Evolutionary conservation across 1,140 invertebrate species (phyloP), one percentile per base, ranked within the genome.

Genomic region (Macrosteles quadrilineatus): DNA sequence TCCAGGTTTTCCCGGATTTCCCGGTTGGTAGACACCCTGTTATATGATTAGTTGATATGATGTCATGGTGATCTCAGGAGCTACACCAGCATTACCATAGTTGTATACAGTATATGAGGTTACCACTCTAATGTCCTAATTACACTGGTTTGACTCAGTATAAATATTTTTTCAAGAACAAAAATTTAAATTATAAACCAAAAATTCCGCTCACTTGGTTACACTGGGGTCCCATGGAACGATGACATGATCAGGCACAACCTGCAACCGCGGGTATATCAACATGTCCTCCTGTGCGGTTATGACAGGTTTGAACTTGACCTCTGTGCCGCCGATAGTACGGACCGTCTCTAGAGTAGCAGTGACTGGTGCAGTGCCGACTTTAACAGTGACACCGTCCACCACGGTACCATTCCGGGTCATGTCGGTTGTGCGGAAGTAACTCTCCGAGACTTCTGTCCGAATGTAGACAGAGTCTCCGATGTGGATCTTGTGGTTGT

Each of bases 321-420:
- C 71, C 83, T 81, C 72, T 78, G 73, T 75, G 21, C 72, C 40
- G 32, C 29, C 79, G 78, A 74, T 80, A 76, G 55, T 80, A 83
- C 79, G 21, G 50, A 84, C 82, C 14, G 80, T 80, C 59, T 81
- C 77, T 23, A 88, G 79, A 21, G 78, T 79, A 25, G 88, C 87
- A 72, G 83, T 81, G 1, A 94, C 84, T 36, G 80, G 77, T 6
- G 86, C 88, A 50, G 83, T 81, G 17, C 91, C 91, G 63, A 83
- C 84, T 71, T 83, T 79, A 1, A 87, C 77, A 9, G 91, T 86
- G 67, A 84, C 79, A 3, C 91, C 91, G 45, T 84, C 79, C 68
- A 91, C 80, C 75, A 89, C 88, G 40, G 90, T 92, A 17, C 92
- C 92, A 82, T 96, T 96, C n/a, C 76, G 67, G 1, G 88, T 88